Percentiles rank a stretch among this genome's conserved stretches.
Conservation (phyloP, 2,888 invertebrate genomes). For the Drosophila conformis region DNA sequence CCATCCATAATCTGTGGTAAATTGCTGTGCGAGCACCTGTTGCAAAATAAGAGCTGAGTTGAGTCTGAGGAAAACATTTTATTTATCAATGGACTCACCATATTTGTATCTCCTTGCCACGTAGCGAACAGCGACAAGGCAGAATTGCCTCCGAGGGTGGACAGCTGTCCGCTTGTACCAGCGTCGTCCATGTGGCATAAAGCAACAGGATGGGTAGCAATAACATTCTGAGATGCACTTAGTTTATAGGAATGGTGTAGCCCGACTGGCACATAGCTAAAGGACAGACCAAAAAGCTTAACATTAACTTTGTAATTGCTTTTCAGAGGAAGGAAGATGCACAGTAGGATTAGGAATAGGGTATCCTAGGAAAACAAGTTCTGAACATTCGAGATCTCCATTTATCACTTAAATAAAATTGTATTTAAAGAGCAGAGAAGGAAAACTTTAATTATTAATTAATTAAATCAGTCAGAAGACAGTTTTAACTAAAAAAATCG, state of each 20-base stretch:
- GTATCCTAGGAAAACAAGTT: neutral
- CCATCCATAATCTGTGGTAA: constrained; percentile 91
- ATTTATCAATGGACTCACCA: constrained; percentile 87
- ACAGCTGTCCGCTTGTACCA: constrained; percentile 85
- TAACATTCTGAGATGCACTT: constrained; percentile 49
- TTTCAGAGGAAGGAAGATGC: neutral
- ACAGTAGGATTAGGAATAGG: neutral
- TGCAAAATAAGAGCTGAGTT: constrained; percentile 54
- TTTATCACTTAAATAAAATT: neutral
- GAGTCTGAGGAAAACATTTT: no score
- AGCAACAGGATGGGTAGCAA: constrained; percentile 51
- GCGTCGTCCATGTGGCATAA: constrained; percentile 34
- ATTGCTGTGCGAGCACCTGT: constrained; percentile 96
- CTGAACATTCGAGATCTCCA: neutral
- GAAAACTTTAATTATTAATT: neutral
- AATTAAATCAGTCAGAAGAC: neutral
- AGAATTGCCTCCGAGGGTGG: constrained; percentile 91
- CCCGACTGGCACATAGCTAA: constrained; percentile 59
- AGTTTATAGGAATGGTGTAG: constrained; percentile 30
- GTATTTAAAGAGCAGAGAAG: neutral
- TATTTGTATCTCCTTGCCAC: constrained; percentile 92
- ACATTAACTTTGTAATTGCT: neutral
- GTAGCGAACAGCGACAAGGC: constrained; percentile 92
- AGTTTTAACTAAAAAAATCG: neutral
- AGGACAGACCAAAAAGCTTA: neutral